Percentiles rank a stretch among this genome's conserved stretches.
Evolutionary conservation across 2,113 vertebrate genomes (phyloP).

Genomic region (Heterotilapia buettikoferi): DNA sequence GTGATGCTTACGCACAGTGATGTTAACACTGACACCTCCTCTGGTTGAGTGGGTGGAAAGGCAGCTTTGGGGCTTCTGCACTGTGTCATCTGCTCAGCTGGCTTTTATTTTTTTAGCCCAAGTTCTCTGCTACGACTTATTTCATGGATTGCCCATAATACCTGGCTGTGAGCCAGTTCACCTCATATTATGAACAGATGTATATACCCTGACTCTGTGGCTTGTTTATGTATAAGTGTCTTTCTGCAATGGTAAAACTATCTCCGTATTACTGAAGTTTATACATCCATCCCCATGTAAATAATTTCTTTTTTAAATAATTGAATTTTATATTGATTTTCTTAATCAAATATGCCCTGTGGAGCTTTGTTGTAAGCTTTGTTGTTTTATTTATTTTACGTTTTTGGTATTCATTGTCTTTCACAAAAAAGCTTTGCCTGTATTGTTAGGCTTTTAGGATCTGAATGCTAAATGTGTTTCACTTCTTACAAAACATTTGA

Average conservation of each 20-base stretch:
- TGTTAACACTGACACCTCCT: neutral
- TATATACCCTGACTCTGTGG: neutral
- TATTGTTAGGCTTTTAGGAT: neutral
- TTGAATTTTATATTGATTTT: neutral
- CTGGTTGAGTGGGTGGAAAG: neutral
- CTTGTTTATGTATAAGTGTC: neutral
- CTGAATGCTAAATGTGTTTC: neutral
- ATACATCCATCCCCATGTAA: neutral
- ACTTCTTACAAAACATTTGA: neutral
- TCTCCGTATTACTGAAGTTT: neutral
- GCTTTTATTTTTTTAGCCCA: neutral
- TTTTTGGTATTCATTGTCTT: neutral
- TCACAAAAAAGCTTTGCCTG: neutral
- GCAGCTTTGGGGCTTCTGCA: neutral
- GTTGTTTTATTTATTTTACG: neutral
- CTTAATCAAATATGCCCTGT: neutral
- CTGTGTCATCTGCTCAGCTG: neutral
- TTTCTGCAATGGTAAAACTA: neutral
- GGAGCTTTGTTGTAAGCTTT: neutral
- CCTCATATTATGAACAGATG: slow-evolving; percentile 12
- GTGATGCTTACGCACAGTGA: neutral
- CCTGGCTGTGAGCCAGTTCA: neutral
- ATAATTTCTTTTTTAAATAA: neutral
- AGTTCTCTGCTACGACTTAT: neutral
- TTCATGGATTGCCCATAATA: neutral